Conservation (phyloP, 2,888 invertebrate species). For the Metacarcinus magister region DNA sequence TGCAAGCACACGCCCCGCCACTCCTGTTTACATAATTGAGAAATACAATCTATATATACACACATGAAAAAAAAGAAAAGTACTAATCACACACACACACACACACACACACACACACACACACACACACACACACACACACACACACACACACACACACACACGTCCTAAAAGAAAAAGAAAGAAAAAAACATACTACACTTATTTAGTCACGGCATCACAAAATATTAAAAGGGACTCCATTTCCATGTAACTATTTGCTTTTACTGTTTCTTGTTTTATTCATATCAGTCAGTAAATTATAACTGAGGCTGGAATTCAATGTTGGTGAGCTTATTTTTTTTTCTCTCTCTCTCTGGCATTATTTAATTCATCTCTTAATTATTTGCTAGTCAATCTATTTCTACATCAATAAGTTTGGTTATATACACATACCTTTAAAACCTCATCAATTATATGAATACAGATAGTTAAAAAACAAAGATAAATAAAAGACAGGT, state of each 20-base stretch:
- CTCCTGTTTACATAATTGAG: neutral
- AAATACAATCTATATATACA: neutral
- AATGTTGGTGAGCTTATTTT: neutral
- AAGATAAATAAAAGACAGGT: neutral
- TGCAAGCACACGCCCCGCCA: neutral
- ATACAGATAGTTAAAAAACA: neutral
- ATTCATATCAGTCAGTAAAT: neutral
- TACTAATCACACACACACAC: neutral
- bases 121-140: constrained; percentile 26
- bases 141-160: constrained; percentile 26
- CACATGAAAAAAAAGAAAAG: neutral
- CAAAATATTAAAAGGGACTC: neutral
- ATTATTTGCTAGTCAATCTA: no score
- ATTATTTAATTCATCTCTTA: no score
- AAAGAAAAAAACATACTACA: neutral
- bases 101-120: neutral
- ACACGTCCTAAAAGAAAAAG: neutral
- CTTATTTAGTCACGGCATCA: neutral
- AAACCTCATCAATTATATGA: no score
- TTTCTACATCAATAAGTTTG: no score
- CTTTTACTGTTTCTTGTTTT: neutral
- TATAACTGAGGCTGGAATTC: neutral
- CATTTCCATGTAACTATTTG: neutral
- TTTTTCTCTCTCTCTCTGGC: neutral
- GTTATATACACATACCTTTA: no score